Conservation (phyloP, 2,888 invertebrate species). For the Melipona beecheii region DNA sequence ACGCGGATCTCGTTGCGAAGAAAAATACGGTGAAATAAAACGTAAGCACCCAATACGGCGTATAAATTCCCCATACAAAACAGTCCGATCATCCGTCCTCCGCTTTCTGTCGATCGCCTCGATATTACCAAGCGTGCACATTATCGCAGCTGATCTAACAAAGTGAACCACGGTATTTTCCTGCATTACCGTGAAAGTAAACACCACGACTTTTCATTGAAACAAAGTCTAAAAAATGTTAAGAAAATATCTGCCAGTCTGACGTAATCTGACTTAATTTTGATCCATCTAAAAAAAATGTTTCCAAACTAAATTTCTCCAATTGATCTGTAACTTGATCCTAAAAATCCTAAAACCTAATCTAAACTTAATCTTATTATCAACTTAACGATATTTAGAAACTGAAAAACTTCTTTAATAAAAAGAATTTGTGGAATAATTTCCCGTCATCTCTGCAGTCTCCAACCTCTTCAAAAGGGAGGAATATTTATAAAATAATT, state of each 20-base stretch:
- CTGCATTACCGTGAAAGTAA: conserved; percentile 20
- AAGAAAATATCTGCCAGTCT: not conserved
- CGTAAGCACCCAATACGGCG: not conserved
- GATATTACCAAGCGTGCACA: conserved; percentile 62
- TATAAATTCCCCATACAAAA: conserved; percentile 35
- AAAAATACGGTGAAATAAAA: conserved; percentile 3
- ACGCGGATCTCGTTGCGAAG: not conserved
- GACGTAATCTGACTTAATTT: no score
- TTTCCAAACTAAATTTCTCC: no score
- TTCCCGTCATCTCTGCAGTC: no score
- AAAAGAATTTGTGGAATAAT: no score
- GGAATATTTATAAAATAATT: not conserved
- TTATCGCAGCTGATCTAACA: conserved; percentile 58
- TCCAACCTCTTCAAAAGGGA: no score
- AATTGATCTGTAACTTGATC: no score
- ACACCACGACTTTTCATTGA: not conserved
- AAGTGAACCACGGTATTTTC: conserved; percentile 42
- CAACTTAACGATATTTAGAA: no score
- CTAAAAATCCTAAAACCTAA: no score
- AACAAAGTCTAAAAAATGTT: not conserved
- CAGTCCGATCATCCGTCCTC: conserved; percentile 41
- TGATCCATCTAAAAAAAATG: no score
- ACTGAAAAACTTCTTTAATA: no score
- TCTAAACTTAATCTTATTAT: no score
- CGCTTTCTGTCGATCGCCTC: conserved; percentile 53